phyloP scores from a whole-genome alignment of 1,140 invertebrate species.

The Drosophila tropicalis region DNA sequence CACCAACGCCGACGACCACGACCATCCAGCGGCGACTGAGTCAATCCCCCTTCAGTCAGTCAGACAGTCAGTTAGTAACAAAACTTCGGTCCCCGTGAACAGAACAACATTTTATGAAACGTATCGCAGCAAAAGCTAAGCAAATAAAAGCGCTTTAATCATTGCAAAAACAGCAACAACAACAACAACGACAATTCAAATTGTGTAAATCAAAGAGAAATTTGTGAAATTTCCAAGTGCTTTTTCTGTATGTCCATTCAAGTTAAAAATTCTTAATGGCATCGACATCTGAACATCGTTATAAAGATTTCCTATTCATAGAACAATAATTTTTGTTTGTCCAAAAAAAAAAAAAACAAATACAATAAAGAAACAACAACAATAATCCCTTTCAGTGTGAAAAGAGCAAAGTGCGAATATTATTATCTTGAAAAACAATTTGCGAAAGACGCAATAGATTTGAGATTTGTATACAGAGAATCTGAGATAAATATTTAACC shows the following conservation, averaged over 20 bases:
- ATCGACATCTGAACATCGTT: slow-evolving; percentile 67
- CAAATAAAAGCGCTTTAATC: slow-evolving; percentile 1
- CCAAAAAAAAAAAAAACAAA: no score
- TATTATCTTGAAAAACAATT: slow-evolving; percentile 34
- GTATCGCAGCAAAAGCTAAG: slow-evolving; percentile 27
- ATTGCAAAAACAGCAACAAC: slow-evolving; percentile 40
- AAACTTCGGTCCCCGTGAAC: slow-evolving; percentile 67
- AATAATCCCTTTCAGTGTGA: slow-evolving; percentile 17
- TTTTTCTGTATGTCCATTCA: slow-evolving; percentile 20
- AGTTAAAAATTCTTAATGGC: slow-evolving; percentile 68
- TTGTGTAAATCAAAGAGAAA: slow-evolving; percentile 57
- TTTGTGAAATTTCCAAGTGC: slow-evolving; percentile 59
- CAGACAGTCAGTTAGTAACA: slow-evolving; percentile 72
- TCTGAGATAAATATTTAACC: slow-evolving; percentile 47
- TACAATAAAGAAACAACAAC: slow-evolving; percentile 25
- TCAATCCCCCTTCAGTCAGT: slow-evolving; percentile 19
- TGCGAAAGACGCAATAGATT: slow-evolving; percentile 63
- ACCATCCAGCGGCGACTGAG: slow-evolving; percentile 44
- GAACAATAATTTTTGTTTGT: slow-evolving; percentile 62
- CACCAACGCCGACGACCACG: slow-evolving; percentile 2
- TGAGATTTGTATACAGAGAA: slow-evolving; percentile 29
- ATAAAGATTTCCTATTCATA: slow-evolving; percentile 79
- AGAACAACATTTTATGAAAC: slow-evolving; percentile 62
- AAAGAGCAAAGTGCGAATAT: slow-evolving; percentile 45
- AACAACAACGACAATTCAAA: slow-evolving; percentile 29